These are phyloP conservation scores for Tympanuchus pallidicinctus DNA, from an alignment of 2,113 vertebrate species.

Conservation along the genomic window DNA sequence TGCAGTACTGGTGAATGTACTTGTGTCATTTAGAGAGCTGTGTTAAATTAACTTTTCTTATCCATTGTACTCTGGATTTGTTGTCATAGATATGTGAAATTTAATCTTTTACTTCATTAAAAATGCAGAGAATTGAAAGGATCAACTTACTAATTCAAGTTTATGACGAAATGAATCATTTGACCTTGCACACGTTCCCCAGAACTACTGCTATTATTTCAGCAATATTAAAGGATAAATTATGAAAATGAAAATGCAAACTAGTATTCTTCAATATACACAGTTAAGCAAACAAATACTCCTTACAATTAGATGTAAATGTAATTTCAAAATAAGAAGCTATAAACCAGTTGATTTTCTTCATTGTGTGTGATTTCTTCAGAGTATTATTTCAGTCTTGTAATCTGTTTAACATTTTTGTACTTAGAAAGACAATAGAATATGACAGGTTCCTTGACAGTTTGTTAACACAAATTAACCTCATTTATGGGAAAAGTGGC, in stretches of 20 bases:
- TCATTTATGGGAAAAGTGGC: conserved; percentile 55
- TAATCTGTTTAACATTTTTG: conserved; percentile 44
- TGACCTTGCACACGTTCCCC: conserved; percentile 16
- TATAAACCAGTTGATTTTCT: conserved; percentile 10
- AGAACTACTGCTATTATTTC: not conserved
- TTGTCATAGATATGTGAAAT: conserved; percentile 43
- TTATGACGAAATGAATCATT: conserved; percentile 23
- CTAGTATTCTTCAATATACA: not conserved
- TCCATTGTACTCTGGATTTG: conserved; percentile 1
- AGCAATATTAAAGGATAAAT: not conserved
- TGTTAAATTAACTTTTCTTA: conserved; percentile 22
- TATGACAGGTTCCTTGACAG: conserved; percentile 65
- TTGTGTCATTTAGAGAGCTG: not conserved
- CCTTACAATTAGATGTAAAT: not conserved
- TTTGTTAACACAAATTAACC: conserved; percentile 74
- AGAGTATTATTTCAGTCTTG: conserved; percentile 44
- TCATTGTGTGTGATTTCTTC: conserved; percentile 32
- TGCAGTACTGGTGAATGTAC: not conserved
- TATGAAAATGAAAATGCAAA: not conserved
- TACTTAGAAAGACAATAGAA: conserved; percentile 67
- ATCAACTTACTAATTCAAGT: conserved; percentile 34
- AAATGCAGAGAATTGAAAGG: conserved; percentile 14
- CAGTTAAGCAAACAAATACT: conserved; percentile 5
- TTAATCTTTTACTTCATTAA: conserved; percentile 36
- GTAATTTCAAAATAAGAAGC: not conserved